Conservation (phyloP, 2,113 vertebrate genomes). For the Alethe castanea region DNA sequence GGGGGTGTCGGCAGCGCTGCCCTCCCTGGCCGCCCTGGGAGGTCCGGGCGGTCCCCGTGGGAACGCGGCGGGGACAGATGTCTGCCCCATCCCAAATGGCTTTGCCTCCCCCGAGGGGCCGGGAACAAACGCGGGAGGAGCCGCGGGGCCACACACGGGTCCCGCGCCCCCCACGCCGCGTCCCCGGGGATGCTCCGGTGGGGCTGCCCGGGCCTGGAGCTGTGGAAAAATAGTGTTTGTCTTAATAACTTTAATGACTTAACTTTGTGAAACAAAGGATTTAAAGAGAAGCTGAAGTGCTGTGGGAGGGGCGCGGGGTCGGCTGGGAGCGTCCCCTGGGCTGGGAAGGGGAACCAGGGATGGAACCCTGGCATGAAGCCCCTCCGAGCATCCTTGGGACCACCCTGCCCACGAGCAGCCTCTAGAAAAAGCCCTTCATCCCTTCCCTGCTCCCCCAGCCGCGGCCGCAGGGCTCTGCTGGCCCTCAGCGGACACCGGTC, state of each 20-base stretch:
- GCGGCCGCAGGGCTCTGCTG: neutral
- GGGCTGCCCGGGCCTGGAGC: neutral
- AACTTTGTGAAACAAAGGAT: rapidly evolving
- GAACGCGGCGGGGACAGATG: neutral
- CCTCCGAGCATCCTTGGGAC: neutral
- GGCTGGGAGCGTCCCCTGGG: neutral
- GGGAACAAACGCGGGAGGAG: neutral
- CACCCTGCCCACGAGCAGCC: neutral
- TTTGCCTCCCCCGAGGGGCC: neutral
- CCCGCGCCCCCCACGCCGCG: neutral
- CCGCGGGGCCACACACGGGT: neutral
- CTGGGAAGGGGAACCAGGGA: neutral
- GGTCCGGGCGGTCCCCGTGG: neutral
- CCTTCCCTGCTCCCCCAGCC: neutral
- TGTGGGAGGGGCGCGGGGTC: rapidly evolving
- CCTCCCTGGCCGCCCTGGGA: neutral
- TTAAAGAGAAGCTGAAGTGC: neutral
- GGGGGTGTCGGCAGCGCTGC: neutral
- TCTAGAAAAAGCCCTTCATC: neutral
- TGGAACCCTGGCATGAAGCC: neutral
- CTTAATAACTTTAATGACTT: too few species aligned
- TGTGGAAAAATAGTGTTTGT: rapidly evolving
- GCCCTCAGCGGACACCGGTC: neutral
- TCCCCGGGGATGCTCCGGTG: neutral
- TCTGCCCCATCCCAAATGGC: neutral